Base-by-base conservation (phyloP, 2,113 vertebrate genomes). In the Turnix velox region DNA sequence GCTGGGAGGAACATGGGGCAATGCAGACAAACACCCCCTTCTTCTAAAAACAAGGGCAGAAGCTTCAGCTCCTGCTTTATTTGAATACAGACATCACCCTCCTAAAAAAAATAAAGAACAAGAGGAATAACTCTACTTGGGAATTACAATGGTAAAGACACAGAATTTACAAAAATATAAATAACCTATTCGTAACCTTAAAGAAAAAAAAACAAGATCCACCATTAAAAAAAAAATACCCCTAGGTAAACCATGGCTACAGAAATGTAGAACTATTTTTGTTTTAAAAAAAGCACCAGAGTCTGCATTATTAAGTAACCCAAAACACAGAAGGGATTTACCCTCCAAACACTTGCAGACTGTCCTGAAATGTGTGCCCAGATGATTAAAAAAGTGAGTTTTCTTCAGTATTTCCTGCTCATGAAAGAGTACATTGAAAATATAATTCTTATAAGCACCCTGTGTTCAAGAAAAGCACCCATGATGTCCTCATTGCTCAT, bases 101-200 rank as follows among this genome's bases (percentile, higher is more conserved):
- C n/a, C n/a, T n/a, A n/a, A n/a, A n/a, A 14, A 39, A 45, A 59
- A 61, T n/a, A n/a, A n/a, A n/a, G n/a, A 42, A 7, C 68, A 57
- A 61, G 25, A 86, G 52, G 62, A 92, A 75, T 52, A 85, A 62
- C 2, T 7, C 45, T 55, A 42, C 45, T 52, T 45, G 78, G 83
- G 69, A 85, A 85, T 49, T 83, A 87, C 82, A 87, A 76, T 0
- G 10, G 48, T 33, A 82, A 61, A 1, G 4, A 95, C 5, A 15
- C 8, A 31, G 63, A 57, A 48, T 42, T 93, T 94, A 96, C 75
- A 96, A 93, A 94, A 96, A 96, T 95, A 96, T 96, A 94, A 96
- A 95, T 93, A 94, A 90, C 85, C 88, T 90, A 90, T 90, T 91
- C 1, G 2, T 79, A 90, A 92, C 68, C 55, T 73, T 90, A 42